Base-by-base conservation (phyloP, 2,888 invertebrate species). In the Pedicia rivosa region DNA sequence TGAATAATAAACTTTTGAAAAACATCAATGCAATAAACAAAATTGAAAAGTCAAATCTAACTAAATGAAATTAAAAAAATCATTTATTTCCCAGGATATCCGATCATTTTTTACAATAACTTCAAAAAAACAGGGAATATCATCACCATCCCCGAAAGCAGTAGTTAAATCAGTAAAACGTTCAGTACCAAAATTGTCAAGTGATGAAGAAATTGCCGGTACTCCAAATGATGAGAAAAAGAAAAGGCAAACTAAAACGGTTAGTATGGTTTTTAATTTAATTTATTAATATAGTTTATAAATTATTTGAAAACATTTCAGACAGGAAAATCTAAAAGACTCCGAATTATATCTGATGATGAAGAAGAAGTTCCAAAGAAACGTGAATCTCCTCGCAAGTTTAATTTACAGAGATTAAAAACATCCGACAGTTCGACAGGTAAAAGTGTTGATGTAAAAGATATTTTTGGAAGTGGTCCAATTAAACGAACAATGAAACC, bases 381-480 rank as follows among this genome's bases (percentile, higher is more conserved):
- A 48, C 42, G 33, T 41, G 34, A 46, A 46, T 40, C 38, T 41
- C 43, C 38, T 27, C 46, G 30, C 12, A 57, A 50, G 35, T 47
- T 43, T 27, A 49, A 47, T 9, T 42, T 50, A 8, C 47, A 52
- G 13, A 53, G 51, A 44, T 36, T 59, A 40, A 48, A 44, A 35
- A 22, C 53, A 10, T 53, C 39, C 39, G 50, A 33, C 50, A 50
- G 37, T 47, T 48, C 27, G 28, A 48, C 4, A 46, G 48, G 30
- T 57, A 68, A 65, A 50, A 56, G 60, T 6, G 54, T 66, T 19
- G 68, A 73, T 53, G 55, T 67, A 2, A 42, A 49, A 1, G 57
- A 63, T 35, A 50, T 78, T 6, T 79, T 82, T 62, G 72, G 72
- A 7, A 69, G 57, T 29, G 68, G 57, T 39, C 72, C 76, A 2